Base-by-base conservation (phyloP, 1,140 invertebrate genomes). In the Ditylenchus dipsaci region DNA sequence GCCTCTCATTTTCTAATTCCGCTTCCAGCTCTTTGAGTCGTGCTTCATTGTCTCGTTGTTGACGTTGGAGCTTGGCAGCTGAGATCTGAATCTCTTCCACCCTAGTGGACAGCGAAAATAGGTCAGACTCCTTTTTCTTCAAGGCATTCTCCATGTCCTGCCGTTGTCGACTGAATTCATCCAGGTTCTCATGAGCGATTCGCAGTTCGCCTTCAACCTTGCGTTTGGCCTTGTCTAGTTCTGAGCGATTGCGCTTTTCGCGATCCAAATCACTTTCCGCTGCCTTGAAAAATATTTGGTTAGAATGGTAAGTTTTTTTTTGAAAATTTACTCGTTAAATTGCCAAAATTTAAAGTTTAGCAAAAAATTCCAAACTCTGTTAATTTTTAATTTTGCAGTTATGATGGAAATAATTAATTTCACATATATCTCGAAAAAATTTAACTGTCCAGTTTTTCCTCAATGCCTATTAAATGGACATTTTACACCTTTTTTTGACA, bases 1-100 rank as follows among this genome's bases (percentile, higher is more conserved):
- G 92, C 83, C 93, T 90, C 86, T 97, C 94, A 72, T 92, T 92
- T 86, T 97, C 94, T 74, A 96, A 89, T 87, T 97, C 94, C 84
- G 96, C 93, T 86, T 97, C 93, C 76, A 97, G 88, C 86, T 97
- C 94, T 84, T 96, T 93, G 82, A 96, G 93, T 83, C 94, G 90
- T 76, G 90, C 84, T 86, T 95, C 92, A 74, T 95, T 88, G 88
- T 97, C 95, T 49, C 65, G 97, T 87, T 97, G 93, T 86, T 95
- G 93, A 86, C 93, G 95, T 86, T 95, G 91, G 70, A 92, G 87
- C 86, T 95, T 95, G 83, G 90, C 89, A 77, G 97, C 92, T 78
- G 95, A 87, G 72, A 89, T 90, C 85, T 97, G 93, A 87, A 97
- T 94, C 82, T 98, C 95, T 86, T 99, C 95, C 67, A 97, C 88